phyloP scores from a whole-genome alignment of 2,888 invertebrate genomes.

The Periphyllus acericola region DNA sequence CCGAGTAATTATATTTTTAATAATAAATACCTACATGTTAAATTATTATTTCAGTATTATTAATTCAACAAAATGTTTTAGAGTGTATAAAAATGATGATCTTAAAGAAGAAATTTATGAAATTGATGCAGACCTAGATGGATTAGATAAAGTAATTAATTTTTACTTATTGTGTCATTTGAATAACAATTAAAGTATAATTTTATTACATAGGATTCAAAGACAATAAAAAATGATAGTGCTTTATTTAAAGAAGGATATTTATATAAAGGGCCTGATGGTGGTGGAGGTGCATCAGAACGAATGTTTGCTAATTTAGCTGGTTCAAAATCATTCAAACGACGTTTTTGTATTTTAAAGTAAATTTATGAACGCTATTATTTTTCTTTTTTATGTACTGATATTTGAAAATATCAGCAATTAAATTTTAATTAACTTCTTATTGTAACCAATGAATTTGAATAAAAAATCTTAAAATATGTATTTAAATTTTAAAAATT shows the following conservation, averaged over 20 bases:
- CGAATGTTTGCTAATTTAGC: constrained; percentile 87
- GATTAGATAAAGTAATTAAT: constrained; percentile 74
- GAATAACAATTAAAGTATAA: neutral
- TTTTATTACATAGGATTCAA: constrained; percentile 27
- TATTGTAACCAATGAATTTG: neutral
- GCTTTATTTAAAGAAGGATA: constrained; percentile 85
- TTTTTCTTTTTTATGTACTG: neutral
- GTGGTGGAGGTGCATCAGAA: constrained; percentile 75
- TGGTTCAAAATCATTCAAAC: constrained; percentile 93
- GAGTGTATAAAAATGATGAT: constrained; percentile 71
- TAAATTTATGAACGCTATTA: constrained; percentile 60
- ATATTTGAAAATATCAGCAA: neutral
- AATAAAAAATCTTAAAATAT: neutral
- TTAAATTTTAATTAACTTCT: too few species aligned
- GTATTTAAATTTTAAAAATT: neutral
- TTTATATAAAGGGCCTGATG: constrained; percentile 90
- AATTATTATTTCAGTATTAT: constrained; percentile 49
- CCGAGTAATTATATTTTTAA: constrained; percentile 55
- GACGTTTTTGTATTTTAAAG: constrained; percentile 85
- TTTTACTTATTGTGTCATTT: constrained; percentile 40
- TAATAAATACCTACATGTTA: constrained; percentile 62
- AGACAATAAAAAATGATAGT: constrained; percentile 75
- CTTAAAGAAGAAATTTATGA: constrained; percentile 88
- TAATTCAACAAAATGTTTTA: constrained; percentile 63
- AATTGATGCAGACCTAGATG: constrained; percentile 87